Percentiles rank a stretch among this genome's conserved stretches.
Evolutionary conservation across 2,888 invertebrate genomes (phyloP).

Genomic region (Vesta saturnalis): DNA sequence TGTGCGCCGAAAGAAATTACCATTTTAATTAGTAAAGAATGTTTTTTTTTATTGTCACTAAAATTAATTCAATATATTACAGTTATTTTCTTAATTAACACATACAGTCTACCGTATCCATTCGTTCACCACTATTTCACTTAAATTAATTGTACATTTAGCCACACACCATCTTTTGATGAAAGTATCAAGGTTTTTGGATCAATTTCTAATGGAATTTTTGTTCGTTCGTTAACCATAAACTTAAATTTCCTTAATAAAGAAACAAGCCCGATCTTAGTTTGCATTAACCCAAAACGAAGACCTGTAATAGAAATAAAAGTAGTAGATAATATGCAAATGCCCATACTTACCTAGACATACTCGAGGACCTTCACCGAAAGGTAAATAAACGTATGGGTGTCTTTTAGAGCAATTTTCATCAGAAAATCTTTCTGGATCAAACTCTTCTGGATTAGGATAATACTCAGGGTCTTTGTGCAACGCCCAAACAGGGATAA

Average conservation of each 20-base stretch:
- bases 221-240: neutral
- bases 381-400: no score
- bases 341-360: no score
- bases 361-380: no score
- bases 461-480: slow-evolving; percentile 30
- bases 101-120: no score
- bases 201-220: neutral
- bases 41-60: no score
- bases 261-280: neutral
- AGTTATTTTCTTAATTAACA: no score
- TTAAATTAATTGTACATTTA: neutral
- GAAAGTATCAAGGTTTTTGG: neutral
- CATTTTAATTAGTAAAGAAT: no score
- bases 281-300: neutral
- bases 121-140: no score
- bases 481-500: slow-evolving; percentile 22
- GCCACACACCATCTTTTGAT: neutral
- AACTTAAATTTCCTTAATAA: neutral
- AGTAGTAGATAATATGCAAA: slow-evolving; percentile 8
- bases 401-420: slow-evolving; percentile 65
- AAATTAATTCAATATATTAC: no score
- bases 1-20: no score
- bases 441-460: no score
- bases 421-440: slow-evolving; percentile 25
- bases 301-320: neutral